Percentiles rank a stretch among this genome's conserved stretches.
These are phyloP conservation scores for Rhinoraja longicauda DNA, from an alignment of 2,797 vertebrate genomes.

Conservation along the genomic window DNA sequence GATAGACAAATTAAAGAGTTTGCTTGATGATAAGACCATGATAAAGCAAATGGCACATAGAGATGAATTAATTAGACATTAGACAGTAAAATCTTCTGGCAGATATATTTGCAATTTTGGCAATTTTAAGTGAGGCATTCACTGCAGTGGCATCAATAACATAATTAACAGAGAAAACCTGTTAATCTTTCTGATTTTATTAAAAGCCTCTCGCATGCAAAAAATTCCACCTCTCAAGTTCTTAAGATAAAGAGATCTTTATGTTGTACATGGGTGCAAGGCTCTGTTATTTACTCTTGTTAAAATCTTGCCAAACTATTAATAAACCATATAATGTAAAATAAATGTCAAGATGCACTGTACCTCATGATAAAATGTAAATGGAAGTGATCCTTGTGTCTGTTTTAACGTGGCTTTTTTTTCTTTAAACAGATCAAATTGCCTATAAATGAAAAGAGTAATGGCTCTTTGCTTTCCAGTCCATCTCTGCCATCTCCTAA, in stretches of 20 bases:
- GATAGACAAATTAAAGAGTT: background rate
- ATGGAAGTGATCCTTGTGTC: background rate
- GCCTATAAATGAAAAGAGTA: background rate
- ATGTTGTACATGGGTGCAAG: background rate
- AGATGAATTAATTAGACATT: background rate
- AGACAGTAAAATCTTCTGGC: background rate
- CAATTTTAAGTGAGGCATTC: background rate
- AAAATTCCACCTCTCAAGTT: background rate
- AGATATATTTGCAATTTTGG: background rate
- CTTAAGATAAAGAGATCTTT: background rate
- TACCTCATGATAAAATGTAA: background rate
- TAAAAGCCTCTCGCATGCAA: background rate
- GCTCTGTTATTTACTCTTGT: background rate
- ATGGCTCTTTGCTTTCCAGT: constrained; percentile 32
- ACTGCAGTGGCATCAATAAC: background rate
- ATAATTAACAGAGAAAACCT: too few relatives aligned
- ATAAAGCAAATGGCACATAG: background rate
- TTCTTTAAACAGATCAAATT: constrained; percentile 11
- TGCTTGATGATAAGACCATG: background rate
- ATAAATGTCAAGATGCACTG: background rate
- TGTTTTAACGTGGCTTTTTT: background rate
- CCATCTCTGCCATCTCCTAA: background rate
- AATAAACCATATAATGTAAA: background rate
- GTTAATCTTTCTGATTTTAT: background rate
- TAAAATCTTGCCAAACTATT: background rate